Percentiles rank a stretch among this genome's conserved stretches.
Conservation (phyloP, 2,797 vertebrate species). For the Petrocephalus sullivani region DNA sequence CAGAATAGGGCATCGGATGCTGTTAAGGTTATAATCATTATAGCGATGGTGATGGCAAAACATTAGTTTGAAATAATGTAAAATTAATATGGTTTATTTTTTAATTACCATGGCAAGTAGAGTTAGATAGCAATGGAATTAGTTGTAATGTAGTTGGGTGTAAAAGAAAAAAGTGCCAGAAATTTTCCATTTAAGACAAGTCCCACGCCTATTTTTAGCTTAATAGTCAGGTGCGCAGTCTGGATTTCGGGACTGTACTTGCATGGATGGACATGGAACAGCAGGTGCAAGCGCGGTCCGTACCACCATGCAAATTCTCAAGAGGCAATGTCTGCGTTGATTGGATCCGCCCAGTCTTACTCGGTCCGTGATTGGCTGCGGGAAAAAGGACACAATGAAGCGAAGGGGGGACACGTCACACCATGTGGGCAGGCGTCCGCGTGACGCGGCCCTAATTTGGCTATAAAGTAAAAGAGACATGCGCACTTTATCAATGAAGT, state of each 20-base stretch:
- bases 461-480: slow-evolving; percentile 60
- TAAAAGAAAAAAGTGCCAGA: neutral
- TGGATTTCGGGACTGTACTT: slow-evolving; percentile 18
- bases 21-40: neutral
- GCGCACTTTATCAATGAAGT: slow-evolving; percentile 76
- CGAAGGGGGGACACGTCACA: neutral
- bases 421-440: neutral
- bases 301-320: slow-evolving; percentile 43
- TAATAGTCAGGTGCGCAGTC: slow-evolving; percentile 23
- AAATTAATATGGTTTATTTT: neutral
- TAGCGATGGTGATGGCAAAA: neutral
- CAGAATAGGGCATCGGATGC: neutral
- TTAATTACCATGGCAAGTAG: neutral
- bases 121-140: neutral
- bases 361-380: slow-evolving; percentile 48
- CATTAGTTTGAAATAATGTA: neutral
- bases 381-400: slow-evolving; percentile 37
- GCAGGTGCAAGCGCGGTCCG: slow-evolving; percentile 54
- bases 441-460: slow-evolving; percentile 35
- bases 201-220: slow-evolving; percentile 19
- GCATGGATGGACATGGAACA: slow-evolving; percentile 27
- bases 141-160: neutral
- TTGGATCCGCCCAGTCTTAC: slow-evolving; percentile 28
- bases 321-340: slow-evolving; percentile 26
- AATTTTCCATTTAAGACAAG: slow-evolving; percentile 22